These are phyloP conservation scores for Beroe forskalii DNA, from an alignment of 37 sponge, comb jelly and placozoan species.

Conservation along the genomic window DNA sequence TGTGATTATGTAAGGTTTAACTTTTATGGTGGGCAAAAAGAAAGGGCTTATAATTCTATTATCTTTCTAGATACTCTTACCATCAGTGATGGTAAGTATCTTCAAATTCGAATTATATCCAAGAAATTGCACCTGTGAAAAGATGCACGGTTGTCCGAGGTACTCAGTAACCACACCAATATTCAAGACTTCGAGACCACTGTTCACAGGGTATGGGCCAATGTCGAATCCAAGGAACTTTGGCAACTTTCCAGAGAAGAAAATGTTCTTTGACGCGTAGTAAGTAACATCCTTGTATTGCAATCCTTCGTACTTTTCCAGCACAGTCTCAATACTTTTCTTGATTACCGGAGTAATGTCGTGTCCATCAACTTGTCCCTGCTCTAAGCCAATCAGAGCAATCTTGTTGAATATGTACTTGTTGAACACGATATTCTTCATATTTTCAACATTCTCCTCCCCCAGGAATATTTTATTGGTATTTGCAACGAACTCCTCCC, in stretches of 20 bases:
- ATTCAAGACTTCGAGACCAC: constrained; percentile 49
- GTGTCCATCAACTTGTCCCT: neutral
- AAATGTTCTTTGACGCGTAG: constrained; percentile 36
- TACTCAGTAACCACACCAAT: constrained; percentile 1
- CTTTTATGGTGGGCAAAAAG: no score
- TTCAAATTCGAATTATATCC: neutral
- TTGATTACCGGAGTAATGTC: neutral
- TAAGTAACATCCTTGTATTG: constrained; percentile 6
- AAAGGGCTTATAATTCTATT: no score
- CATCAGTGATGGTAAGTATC: no score
- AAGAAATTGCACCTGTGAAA: constrained; percentile 1
- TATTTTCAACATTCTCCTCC: neutral
- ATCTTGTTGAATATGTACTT: constrained; percentile 60
- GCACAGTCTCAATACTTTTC: neutral
- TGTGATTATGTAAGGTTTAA: no score
- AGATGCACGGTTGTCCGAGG: neutral
- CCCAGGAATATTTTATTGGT: neutral
- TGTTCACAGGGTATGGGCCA: neutral
- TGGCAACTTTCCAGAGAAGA: constrained; percentile 48
- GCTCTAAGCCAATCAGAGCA: neutral
- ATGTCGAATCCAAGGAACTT: constrained; percentile 24
- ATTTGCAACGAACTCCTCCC: neutral
- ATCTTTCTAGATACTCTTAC: no score
- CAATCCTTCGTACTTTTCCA: neutral
- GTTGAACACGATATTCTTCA: constrained; percentile 5